Conservation (phyloP, 64 coral and sea anemone genomes). For the Montipora efflorescens region DNA sequence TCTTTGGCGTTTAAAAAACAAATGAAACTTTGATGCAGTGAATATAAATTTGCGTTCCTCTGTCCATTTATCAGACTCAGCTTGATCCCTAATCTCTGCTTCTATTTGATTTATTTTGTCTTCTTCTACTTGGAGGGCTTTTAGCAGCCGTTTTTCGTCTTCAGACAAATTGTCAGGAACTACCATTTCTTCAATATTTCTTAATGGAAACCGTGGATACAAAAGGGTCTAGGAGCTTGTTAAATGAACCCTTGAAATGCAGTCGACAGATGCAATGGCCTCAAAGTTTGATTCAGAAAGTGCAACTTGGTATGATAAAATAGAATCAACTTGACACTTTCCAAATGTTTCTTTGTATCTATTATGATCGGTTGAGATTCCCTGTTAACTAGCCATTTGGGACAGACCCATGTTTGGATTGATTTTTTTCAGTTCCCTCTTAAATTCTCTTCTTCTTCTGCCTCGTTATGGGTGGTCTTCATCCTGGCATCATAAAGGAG, state of each 20-base stretch:
- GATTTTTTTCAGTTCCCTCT: constrained; percentile 3
- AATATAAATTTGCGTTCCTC: constrained; percentile 51
- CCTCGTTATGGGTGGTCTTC: not conserved
- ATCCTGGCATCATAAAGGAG: constrained; percentile 69
- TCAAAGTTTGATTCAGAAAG: constrained; percentile 63
- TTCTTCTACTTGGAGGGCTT: constrained; percentile 10
- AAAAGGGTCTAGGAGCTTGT: not conserved
- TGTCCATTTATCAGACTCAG: constrained; percentile 39
- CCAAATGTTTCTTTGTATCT: constrained; percentile 53
- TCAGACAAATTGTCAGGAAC: constrained; percentile 22
- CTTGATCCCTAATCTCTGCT: constrained; percentile 36
- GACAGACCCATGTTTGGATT: constrained; percentile 60
- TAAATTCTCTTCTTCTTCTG: not conserved
- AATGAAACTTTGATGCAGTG: constrained; percentile 52
- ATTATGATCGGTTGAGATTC: not conserved
- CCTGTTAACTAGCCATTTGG: constrained; percentile 38
- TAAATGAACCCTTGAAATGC: constrained; percentile 16
- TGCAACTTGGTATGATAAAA: constrained; percentile 41
- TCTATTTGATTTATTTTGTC: constrained; percentile 46
- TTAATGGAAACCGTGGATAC: constrained; percentile 2
- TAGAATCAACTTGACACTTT: constrained; percentile 12
- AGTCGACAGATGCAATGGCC: constrained; percentile 30
- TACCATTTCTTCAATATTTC: constrained; percentile 1
- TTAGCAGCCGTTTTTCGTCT: not conserved
- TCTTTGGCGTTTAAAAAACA: constrained; percentile 52